Percentiles rank a stretch among this genome's conserved stretches.
Conservation (phyloP, 2,797 vertebrate species). For the Pseudotriccus pelzelni region DNA sequence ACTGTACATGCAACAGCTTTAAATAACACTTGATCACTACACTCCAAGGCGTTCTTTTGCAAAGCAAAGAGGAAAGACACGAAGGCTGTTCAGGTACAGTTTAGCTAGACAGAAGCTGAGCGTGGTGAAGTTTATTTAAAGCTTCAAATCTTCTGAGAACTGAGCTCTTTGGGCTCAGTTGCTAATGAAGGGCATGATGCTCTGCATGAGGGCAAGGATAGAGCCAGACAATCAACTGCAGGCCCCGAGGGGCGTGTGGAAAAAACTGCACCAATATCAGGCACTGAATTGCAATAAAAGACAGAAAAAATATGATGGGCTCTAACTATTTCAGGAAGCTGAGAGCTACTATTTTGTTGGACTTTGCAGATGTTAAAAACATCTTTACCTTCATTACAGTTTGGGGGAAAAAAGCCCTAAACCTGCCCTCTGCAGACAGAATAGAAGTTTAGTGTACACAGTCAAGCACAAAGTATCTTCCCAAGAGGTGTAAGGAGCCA, state of each 20-base stretch:
- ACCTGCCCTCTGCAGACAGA: not conserved
- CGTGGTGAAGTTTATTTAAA: not conserved
- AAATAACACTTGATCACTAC: not conserved
- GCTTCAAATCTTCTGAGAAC: not conserved
- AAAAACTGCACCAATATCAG: fast-evolving
- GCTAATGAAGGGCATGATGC: not conserved
- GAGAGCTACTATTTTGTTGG: not conserved
- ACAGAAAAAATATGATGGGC: not conserved
- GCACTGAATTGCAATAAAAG: not conserved
- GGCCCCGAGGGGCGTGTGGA: fast-evolving
- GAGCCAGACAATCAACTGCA: not conserved
- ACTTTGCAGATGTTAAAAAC: not conserved
- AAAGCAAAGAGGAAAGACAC: not conserved
- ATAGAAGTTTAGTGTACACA: not conserved
- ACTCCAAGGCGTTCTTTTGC: not conserved
- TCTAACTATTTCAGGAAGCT: not conserved
- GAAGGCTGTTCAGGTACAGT: not conserved
- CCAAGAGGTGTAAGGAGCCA: not conserved
- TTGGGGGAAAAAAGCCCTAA: fast-evolving
- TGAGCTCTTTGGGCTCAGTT: not conserved
- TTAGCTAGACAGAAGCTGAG: not conserved
- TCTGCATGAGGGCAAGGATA: not conserved
- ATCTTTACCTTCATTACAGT: not conserved
- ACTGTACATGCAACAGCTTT: not conserved
- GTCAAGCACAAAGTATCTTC: not conserved